These are phyloP conservation scores for Eucidaris tribuloides DNA, from an alignment of 35 echinoderm and acorn worm genomes.

Conservation along the genomic window DNA sequence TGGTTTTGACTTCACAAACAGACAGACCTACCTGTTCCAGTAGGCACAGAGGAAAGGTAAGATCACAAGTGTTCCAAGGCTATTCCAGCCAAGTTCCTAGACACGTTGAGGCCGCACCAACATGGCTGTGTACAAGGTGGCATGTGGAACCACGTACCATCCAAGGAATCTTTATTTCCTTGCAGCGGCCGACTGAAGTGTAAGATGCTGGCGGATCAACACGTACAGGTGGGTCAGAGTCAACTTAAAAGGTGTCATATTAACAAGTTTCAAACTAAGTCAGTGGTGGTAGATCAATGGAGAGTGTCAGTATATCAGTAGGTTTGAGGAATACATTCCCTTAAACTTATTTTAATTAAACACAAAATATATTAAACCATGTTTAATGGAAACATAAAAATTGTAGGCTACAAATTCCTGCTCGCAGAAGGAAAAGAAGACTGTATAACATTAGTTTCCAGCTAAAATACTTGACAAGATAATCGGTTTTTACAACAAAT, in stretches of 20 bases:
- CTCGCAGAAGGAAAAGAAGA: too few relatives aligned
- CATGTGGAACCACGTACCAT: constrained; percentile 97
- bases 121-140: constrained; percentile 99
- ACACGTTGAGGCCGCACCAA: constrained; percentile 98
- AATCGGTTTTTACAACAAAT: too few relatives aligned
- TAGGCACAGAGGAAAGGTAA: constrained; percentile 96
- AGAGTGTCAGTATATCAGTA: background rate
- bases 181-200: constrained; percentile 98
- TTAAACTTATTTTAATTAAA: too few relatives aligned
- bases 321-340: too few relatives aligned
- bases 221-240: constrained; percentile 70
- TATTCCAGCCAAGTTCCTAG: constrained; percentile 93
- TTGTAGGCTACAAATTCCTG: too few relatives aligned
- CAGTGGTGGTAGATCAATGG: background rate
- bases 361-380: too few relatives aligned
- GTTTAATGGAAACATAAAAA: too few relatives aligned
- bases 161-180: constrained; percentile 98
- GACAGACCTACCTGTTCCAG: constrained; percentile 97
- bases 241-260: background rate
- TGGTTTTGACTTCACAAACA: constrained; percentile 99
- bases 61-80: constrained; percentile 99
- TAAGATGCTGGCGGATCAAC: constrained; percentile 96
- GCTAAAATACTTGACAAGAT: too few relatives aligned
- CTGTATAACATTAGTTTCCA: too few relatives aligned
- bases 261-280: background rate